Evolutionary conservation across 1,140 invertebrate species (phyloP).

Genomic region (Drosophila seguyi): DNA sequence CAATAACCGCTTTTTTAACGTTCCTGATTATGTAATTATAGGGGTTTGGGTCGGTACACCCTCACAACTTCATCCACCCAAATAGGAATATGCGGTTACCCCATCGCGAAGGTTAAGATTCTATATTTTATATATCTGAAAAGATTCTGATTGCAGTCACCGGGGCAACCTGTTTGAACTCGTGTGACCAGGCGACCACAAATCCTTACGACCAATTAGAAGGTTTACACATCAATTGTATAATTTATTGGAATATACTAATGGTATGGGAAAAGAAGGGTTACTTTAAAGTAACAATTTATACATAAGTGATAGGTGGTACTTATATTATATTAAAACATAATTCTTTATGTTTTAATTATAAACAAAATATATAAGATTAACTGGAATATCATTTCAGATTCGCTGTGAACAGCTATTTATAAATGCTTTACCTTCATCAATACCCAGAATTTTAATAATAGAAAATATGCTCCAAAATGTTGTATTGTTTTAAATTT

Average conservation of each 20-base stretch:
- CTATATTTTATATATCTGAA: background rate
- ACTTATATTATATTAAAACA: too few species aligned
- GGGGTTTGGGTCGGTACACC: slow-evolving; percentile 14
- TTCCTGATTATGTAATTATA: slow-evolving; percentile 48
- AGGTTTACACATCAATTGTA: slow-evolving; percentile 12
- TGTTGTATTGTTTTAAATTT: background rate
- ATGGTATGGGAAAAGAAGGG: background rate
- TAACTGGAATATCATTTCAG: too few species aligned
- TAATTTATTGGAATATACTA: too few species aligned
- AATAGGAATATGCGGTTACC: slow-evolving; percentile 11
- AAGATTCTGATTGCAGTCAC: slow-evolving; percentile 10
- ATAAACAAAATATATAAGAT: too few species aligned
- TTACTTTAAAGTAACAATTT: too few species aligned
- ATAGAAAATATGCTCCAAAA: background rate
- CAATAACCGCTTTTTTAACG: slow-evolving; percentile 40
- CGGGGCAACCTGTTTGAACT: slow-evolving; percentile 56
- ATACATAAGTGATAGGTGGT: too few species aligned
- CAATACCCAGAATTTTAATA: too few species aligned
- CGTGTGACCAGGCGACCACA: slow-evolving; percentile 38
- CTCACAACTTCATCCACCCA: slow-evolving; percentile 34
- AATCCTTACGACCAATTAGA: slow-evolving; percentile 67
- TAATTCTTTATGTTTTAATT: too few species aligned
- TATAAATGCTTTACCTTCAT: too few species aligned
- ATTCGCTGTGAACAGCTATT: too few species aligned
- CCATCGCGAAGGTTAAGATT: slow-evolving; percentile 12